These are phyloP conservation scores for Alfaro cultratus DNA, from an alignment of 2,797 vertebrate genomes.

Conservation along the genomic window DNA sequence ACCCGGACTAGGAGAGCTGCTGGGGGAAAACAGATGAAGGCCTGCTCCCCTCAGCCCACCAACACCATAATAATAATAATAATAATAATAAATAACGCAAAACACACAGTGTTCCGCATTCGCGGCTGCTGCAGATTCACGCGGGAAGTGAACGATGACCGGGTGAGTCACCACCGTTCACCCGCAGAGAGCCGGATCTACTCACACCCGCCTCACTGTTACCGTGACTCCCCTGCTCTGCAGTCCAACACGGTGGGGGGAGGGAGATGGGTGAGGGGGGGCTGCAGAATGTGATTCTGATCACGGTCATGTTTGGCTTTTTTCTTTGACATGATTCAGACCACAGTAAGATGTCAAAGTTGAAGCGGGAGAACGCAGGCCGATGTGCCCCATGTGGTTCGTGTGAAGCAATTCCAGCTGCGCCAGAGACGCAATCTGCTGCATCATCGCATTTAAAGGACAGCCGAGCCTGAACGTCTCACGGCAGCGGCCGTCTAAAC, in stretches of 20 bases:
- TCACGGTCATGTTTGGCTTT: not conserved
- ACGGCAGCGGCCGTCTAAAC: not conserved
- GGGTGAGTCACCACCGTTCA: conserved; percentile 60
- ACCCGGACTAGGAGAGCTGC: not conserved
- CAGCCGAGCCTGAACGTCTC: not conserved
- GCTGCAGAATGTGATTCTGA: conserved; percentile 40
- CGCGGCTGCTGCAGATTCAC: conserved; percentile 17
- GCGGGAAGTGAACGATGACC: conserved; percentile 33
- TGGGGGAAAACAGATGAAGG: not conserved
- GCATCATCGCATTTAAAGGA: conserved; percentile 37
- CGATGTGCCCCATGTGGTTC: conserved; percentile 16
- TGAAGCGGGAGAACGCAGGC: too few relatives aligned
- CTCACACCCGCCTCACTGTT: conserved; percentile 8
- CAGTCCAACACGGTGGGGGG: conserved; percentile 40
- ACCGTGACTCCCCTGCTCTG: conserved; percentile 42
- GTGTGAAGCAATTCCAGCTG: conserved; percentile 39
- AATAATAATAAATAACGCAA: not conserved
- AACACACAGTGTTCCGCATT: conserved; percentile 52
- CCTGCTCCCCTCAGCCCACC: conserved; percentile 13
- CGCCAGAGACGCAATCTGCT: conserved; percentile 52
- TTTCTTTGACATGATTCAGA: not conserved
- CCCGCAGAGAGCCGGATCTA: conserved; percentile 9
- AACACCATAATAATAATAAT: too few relatives aligned
- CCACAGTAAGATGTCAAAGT: too few relatives aligned
- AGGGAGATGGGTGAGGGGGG: not conserved